Percentiles rank a stretch among this genome's conserved stretches.
Evolutionary conservation across 53 echinoderm and acorn worm species (phyloP).

Genomic region (Astropecten irregularis): DNA sequence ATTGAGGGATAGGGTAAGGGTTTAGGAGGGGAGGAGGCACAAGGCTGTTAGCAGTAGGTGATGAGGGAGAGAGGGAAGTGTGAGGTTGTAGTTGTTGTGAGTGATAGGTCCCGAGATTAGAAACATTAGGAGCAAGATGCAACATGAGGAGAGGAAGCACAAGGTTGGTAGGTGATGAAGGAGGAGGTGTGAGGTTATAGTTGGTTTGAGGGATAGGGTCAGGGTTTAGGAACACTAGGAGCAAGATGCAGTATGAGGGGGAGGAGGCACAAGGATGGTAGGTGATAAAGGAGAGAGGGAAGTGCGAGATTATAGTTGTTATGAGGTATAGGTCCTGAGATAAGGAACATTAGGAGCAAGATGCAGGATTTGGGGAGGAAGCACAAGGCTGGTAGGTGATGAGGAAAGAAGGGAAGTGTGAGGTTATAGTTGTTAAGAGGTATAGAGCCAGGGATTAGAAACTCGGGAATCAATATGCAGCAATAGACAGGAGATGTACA

Average conservation of each 20-base stretch:
- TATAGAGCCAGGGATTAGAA: neutral
- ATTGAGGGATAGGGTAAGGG: no score
- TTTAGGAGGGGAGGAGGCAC: neutral
- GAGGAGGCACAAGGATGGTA: neutral
- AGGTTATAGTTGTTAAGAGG: neutral
- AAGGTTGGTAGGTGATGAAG: no score
- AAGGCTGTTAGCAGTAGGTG: neutral
- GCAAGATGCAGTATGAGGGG: neutral
- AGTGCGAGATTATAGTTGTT: neutral
- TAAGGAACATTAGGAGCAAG: neutral
- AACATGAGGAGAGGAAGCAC: no score
- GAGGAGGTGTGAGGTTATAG: neutral
- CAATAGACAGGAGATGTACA: neutral
- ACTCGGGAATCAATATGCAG: no score
- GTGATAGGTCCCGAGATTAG: no score
- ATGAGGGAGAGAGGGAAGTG: no score
- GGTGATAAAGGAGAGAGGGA: conserved; percentile 70
- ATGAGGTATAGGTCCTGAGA: no score
- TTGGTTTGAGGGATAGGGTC: no score
- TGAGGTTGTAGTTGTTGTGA: no score
- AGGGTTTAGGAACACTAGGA: no score
- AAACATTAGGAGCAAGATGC: neutral
- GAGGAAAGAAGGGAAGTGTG: neutral
- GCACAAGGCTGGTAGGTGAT: neutral
- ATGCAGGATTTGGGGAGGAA: no score